A percentile compares a stretch with the other conserved stretches of the same genome.
phyloP scores from a whole-genome alignment of 2,113 vertebrate genomes.

The Xenopus laevis region DNA sequence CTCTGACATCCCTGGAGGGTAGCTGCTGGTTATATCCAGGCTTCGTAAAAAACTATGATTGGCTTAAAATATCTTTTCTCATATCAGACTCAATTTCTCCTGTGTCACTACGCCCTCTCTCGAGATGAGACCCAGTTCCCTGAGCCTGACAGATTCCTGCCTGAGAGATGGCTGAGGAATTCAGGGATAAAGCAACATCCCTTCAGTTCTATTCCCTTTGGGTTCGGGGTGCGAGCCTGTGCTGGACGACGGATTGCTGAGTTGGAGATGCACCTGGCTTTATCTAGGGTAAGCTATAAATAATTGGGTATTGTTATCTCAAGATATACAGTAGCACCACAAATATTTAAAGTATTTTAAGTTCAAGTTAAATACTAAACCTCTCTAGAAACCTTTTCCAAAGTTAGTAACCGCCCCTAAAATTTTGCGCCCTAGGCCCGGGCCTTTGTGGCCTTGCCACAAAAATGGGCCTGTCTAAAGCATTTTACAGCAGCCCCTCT shows the following conservation, averaged over 20 bases:
- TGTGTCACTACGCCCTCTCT: constrained; percentile 65
- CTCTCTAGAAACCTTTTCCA: no score
- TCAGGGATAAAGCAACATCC: constrained; percentile 62
- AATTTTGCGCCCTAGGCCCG: no score
- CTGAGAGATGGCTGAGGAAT: constrained; percentile 64
- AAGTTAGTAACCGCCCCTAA: no score
- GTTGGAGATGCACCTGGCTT: constrained; percentile 72
- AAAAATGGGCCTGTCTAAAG: no score
- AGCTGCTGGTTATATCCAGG: no score
- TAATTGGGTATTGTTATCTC: no score
- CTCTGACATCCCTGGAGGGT: no score
- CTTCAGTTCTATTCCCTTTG: constrained; percentile 73
- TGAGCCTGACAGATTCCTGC: constrained; percentile 54
- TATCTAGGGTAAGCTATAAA: constrained; percentile 59
- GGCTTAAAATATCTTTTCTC: neutral
- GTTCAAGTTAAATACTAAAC: no score
- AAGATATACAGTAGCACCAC: neutral
- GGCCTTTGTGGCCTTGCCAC: no score
- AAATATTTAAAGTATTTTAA: no score
- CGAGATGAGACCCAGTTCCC: constrained; percentile 59
- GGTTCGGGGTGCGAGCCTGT: constrained; percentile 67
- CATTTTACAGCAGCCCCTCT: no score
- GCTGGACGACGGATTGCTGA: constrained; percentile 72
- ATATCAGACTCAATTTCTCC: constrained; percentile 66
- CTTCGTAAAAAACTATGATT: no score